These are phyloP conservation scores for Epirrhoe alternata DNA, from an alignment of 2,888 invertebrate species.

Conservation along the genomic window DNA sequence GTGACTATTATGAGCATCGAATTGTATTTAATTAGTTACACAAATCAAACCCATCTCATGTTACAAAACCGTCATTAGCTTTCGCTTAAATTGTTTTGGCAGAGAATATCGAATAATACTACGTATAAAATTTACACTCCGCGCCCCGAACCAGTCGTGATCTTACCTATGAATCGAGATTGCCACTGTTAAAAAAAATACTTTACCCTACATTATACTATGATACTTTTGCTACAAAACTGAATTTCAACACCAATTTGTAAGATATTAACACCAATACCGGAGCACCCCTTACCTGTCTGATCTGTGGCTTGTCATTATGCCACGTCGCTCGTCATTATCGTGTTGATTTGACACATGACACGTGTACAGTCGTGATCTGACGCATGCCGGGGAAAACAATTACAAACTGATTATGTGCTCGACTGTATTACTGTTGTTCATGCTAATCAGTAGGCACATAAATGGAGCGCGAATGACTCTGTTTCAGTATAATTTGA, in stretches of 20 bases:
- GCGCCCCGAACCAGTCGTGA: no score
- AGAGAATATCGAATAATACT: background rate
- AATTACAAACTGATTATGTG: slow-evolving; percentile 31
- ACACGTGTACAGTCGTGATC: slow-evolving; percentile 30
- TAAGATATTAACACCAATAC: background rate
- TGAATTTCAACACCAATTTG: slow-evolving; percentile 1
- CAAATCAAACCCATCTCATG: background rate
- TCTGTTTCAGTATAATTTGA: slow-evolving; percentile 5
- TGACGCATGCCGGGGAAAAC: slow-evolving; percentile 18
- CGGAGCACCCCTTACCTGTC: slow-evolving; percentile 13
- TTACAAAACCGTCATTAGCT: background rate
- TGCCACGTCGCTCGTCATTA: slow-evolving; percentile 38
- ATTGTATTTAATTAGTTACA: background rate
- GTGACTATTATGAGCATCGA: background rate
- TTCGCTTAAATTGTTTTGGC: background rate
- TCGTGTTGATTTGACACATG: slow-evolving; percentile 43
- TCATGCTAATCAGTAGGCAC: slow-evolving; percentile 23
- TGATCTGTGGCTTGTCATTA: slow-evolving; percentile 27
- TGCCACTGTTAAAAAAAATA: no score
- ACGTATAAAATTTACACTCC: no score
- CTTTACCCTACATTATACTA: background rate
- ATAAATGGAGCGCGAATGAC: slow-evolving; percentile 1
- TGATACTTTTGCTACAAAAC: background rate
- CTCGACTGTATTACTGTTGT: slow-evolving; percentile 19
- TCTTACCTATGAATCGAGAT: no score